Conservation (phyloP, 2,113 vertebrate species). For the Eurypyga helias region DNA sequence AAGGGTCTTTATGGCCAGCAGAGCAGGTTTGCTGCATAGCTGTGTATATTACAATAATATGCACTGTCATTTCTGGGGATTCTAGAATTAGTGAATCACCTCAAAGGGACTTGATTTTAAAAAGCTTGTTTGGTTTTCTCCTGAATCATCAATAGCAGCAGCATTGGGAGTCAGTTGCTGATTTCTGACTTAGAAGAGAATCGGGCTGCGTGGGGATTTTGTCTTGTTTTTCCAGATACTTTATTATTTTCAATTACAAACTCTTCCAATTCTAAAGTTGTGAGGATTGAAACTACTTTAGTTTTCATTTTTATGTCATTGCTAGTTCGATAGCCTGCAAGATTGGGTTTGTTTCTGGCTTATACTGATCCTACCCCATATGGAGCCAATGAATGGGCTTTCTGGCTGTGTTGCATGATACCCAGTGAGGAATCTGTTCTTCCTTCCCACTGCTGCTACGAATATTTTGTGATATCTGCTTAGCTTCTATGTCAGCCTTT, state of each 20-base stretch:
- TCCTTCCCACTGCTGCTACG: accelerated
- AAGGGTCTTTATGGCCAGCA: not conserved
- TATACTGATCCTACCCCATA: not conserved
- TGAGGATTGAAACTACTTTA: not conserved
- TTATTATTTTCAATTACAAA: not conserved
- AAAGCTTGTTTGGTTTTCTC: not conserved
- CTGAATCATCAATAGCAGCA: not conserved
- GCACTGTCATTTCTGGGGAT: not conserved
- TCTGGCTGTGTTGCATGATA: not conserved
- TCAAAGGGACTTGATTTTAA: not conserved
- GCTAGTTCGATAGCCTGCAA: not conserved
- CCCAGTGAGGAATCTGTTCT: not conserved
- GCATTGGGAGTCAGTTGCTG: not conserved
- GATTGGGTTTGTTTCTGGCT: not conserved
- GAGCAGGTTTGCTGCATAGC: not conserved
- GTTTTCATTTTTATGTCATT: not conserved
- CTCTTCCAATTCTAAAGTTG: not conserved
- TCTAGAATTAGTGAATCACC: not conserved
- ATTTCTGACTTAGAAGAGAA: not conserved
- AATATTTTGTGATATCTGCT: not conserved
- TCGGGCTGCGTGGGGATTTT: not conserved
- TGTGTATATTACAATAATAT: not conserved
- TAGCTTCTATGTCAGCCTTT: not conserved
- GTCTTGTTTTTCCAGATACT: not conserved
- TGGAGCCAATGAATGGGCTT: not conserved